A percentile compares a stretch with the other conserved stretches of the same genome.
Evolutionary conservation across 2,797 vertebrate genomes (phyloP).

Genomic region (Aselliscus stoliczkanus): DNA sequence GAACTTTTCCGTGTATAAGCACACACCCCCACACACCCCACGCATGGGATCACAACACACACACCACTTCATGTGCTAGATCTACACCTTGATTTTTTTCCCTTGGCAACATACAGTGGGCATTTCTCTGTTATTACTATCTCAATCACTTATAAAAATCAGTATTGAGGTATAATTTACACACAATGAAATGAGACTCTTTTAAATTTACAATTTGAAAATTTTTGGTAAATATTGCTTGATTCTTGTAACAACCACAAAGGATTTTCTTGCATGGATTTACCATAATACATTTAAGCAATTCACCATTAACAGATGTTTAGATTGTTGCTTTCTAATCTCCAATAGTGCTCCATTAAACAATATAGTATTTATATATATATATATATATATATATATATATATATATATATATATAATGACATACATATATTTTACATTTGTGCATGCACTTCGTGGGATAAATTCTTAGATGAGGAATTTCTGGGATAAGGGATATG

Average conservation of each 20-base stretch:
- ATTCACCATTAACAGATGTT: neutral
- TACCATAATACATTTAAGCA: neutral
- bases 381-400: too few relatives aligned
- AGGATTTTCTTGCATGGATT: neutral
- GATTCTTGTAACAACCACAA: neutral
- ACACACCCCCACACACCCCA: too few relatives aligned
- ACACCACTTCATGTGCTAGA: too few relatives aligned
- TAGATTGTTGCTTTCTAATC: neutral
- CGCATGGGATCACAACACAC: too few relatives aligned
- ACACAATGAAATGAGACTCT: neutral
- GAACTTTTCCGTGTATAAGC: neutral
- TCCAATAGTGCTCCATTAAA: neutral
- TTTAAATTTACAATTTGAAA: neutral
- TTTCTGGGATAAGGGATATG: neutral
- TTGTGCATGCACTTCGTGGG: neutral
- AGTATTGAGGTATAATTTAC: neutral
- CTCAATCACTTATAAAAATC: neutral
- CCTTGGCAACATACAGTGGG: neutral
- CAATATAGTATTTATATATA: neutral
- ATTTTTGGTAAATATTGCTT: neutral
- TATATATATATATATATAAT: too few relatives aligned
- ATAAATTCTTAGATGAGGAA: neutral
- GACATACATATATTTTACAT: neutral
- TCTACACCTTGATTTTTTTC: neutral
- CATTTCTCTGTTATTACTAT: neutral